Conservation (phyloP, 2,113 vertebrate genomes). For the Rousettus leschenaultii region DNA sequence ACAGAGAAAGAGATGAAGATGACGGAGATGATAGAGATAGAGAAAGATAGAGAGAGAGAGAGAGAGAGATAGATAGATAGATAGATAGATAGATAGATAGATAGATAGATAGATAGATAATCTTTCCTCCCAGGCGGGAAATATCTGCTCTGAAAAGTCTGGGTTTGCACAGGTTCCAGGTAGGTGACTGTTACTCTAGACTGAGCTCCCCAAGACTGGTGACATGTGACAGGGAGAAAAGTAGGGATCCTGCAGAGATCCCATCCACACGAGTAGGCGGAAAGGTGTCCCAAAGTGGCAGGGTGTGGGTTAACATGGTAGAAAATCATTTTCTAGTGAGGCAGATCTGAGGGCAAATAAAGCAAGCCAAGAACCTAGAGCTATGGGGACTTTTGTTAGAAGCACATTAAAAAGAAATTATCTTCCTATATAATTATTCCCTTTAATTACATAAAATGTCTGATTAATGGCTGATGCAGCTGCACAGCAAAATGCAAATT, state of each 20-base stretch:
- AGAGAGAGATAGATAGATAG: too few relatives aligned
- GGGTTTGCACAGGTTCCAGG: too few relatives aligned
- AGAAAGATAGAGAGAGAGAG: too few relatives aligned
- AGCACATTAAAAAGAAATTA: slow-evolving; percentile 4
- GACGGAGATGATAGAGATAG: too few relatives aligned
- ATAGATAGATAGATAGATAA: too few relatives aligned
- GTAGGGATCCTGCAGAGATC: not conserved
- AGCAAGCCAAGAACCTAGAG: not conserved
- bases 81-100: too few relatives aligned
- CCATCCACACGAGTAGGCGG: not conserved
- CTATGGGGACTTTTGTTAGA: not conserved
- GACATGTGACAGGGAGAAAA: not conserved
- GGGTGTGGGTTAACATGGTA: not conserved
- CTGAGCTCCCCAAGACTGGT: not conserved
- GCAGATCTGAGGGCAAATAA: not conserved
- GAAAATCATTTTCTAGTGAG: not conserved
- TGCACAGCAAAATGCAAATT: not conserved
- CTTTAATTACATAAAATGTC: slow-evolving; percentile 28
- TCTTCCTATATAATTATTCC: not conserved
- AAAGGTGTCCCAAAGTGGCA: not conserved
- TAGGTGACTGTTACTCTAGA: not conserved
- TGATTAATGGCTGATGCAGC: not conserved
- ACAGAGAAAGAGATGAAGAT: too few relatives aligned
- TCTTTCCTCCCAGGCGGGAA: not conserved
- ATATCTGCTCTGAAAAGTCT: not conserved